Base-by-base conservation (phyloP, 2,797 vertebrate genomes). In the Astyanax mexicanus region DNA sequence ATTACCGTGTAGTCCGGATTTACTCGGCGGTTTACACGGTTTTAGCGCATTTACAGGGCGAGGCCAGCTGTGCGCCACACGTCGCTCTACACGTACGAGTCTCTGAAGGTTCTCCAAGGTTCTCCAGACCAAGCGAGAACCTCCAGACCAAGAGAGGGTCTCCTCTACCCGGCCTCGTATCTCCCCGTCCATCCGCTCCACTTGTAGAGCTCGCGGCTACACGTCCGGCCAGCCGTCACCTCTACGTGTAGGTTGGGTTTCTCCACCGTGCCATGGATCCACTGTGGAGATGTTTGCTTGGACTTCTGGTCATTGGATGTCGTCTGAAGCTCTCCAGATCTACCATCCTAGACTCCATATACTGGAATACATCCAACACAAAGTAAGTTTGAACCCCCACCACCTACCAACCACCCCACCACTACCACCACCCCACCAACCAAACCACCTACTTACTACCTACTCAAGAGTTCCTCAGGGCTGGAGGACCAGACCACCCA, bases 301-400 rank as follows among this genome's bases (percentile, higher is more conserved):
- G 40, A 6, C 69, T 79, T 44, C 42, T 81, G 15, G 40, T 81
- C 35, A n/a, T 72, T 58, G 27, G 55, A 10, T 79, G 79, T 44
- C 45, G 74, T 44, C 47, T 74, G 4, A 77, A 74, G 68, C 29
- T 77, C 67, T 12, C 61, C 57, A 74, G 84, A 19, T 89, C 91
- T n/a, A 75, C 84, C 80, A 88, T 90, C 27, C 81, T 94, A 84
- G 92, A 93, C 66, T 90, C 92, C 32, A 78, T 94, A 85, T 89
- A 89, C 80, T 94, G 93, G 93, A 93, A 91, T 79, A 87, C 86
- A 66, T 90, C 92, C 69, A 93, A 93, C 49, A 72, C 86, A n/a
- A 92, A 91, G 93, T 94, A 86, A 89, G 92, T 88, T 17, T 32
- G 6, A 35, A 61, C 29, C 27, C 13, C 11, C 37, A n/a, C n/a